Percentiles rank a stretch among this genome's conserved stretches.
phyloP scores from a whole-genome alignment of 2,113 vertebrate genomes.

The Mola mola region DNA sequence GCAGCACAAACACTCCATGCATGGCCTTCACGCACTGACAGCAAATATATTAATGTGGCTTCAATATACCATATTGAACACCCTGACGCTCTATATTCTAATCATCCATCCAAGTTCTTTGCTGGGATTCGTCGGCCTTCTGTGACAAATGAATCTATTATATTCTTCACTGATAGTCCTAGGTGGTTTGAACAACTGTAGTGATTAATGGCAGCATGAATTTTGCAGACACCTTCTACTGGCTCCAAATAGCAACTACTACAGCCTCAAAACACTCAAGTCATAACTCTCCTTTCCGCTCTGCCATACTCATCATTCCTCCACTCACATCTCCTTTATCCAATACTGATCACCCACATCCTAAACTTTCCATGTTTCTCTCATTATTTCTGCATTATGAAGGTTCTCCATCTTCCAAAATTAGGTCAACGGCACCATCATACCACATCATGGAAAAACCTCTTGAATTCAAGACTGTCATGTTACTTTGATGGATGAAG shows the following conservation, averaged over 20 bases:
- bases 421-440: conserved; percentile 61
- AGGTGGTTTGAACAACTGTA: conserved; percentile 63
- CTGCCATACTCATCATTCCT: conserved; percentile 10
- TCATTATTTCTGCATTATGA: conserved; percentile 61
- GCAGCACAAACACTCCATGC: conserved; percentile 4
- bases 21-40: conserved; percentile 22
- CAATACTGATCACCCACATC: conserved; percentile 50
- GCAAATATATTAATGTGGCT: conserved; percentile 43
- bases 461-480: conserved; percentile 20
- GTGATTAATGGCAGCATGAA: conserved; percentile 72
- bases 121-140: conserved; percentile 47
- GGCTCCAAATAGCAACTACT: conserved; percentile 70
- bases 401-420: conserved; percentile 58
- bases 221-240: conserved; percentile 76
- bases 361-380: conserved; percentile 43
- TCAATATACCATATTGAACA: conserved; percentile 49
- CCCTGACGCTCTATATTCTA: conserved; percentile 41
- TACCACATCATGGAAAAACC: conserved; percentile 57
- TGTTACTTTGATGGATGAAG: conserved; percentile 62
- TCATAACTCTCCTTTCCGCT: conserved; percentile 35
- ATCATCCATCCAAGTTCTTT: conserved; percentile 48
- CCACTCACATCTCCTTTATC: conserved; percentile 33
- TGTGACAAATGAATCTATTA: conserved; percentile 67
- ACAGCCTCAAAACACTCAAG: conserved; percentile 52
- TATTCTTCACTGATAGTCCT: conserved; percentile 66